These are phyloP conservation scores for Catajapyx aquilonaris DNA, from an alignment of 1,140 invertebrate genomes.

Conservation along the genomic window DNA sequence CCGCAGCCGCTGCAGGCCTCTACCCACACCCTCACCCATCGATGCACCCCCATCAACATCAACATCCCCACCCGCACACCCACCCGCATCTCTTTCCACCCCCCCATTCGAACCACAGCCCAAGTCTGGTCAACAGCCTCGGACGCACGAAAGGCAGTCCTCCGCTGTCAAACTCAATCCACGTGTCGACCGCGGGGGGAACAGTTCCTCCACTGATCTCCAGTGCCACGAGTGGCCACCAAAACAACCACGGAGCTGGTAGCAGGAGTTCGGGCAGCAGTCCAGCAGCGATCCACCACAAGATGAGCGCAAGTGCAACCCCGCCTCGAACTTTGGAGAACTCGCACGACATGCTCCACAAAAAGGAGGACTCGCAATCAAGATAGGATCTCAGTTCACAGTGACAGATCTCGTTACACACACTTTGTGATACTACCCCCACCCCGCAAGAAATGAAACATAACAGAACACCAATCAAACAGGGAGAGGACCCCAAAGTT, in stretches of 20 bases:
- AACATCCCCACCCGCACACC: neutral
- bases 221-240: neutral
- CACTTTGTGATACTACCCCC: no score
- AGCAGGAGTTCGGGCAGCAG: neutral
- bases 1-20: neutral
- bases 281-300: slow-evolving; percentile 1
- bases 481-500: no score
- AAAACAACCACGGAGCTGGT: neutral
- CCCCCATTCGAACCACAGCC: neutral
- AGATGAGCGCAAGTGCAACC: neutral
- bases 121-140: neutral
- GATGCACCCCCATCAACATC: no score
- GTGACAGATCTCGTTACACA: no score
- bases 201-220: slow-evolving; percentile 2
- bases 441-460: no score
- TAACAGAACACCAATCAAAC: no score
- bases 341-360: slow-evolving; percentile 1
- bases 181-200: neutral
- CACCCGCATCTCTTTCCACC: neutral
- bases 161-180: neutral
- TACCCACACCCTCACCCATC: no score
- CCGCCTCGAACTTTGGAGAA: slow-evolving; percentile 2
- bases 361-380: slow-evolving; percentile 3
- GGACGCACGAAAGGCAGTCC: neutral
- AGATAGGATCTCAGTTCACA: no score